Base-by-base conservation (phyloP, 2,113 vertebrate genomes). In the Procavia capensis region DNA sequence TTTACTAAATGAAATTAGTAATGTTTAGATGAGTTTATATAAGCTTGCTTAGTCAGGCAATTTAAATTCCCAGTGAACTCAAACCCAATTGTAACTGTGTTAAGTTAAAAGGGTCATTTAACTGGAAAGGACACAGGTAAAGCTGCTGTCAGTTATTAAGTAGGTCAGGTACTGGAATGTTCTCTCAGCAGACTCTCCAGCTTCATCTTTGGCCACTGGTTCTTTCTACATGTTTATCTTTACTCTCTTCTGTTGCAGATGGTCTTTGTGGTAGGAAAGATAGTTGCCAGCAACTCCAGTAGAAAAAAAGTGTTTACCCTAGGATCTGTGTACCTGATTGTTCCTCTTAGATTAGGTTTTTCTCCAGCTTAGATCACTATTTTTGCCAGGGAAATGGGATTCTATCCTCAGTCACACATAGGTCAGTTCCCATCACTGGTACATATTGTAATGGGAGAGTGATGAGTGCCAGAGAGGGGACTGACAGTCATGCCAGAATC, bases 1-100 rank as follows among this genome's bases (percentile, higher is more conserved):
- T 94, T 89, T 80, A 61, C 22, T 57, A 75, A 88, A 17, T 88
- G 83, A 85, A 84, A n/a, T n/a, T n/a, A n/a, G n/a, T n/a, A 70
- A 87, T 75, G 34, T 93, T 94, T 61, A 68, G 27, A 34, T 84
- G 31, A 36, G n/a, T 90, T 61, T 31, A 64, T 70, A 2, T 31
- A 64, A 86, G 54, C 87, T 81, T 61, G 29, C 16, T 91, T 61
- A 85, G 68, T 20, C 16, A 34, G n/a, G 31, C 1, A 14, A 47
- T 86, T 90, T 88, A 91, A 43, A n/a, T 63, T 61, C 19, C 85
- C 27, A n/a, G 17, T n/a, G 29, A 88, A 61, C 83, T 43, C 85
- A 92, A 75, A 81, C 74, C 25, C 17, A 50, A 29, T 50, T 36
- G 34, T 78, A 19, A 29, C 24, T 78, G 27, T 76, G 24, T 50